These are phyloP conservation scores for Hanleya hanleyi DNA, from an alignment of 2,888 invertebrate genomes.

Conservation along the genomic window DNA sequence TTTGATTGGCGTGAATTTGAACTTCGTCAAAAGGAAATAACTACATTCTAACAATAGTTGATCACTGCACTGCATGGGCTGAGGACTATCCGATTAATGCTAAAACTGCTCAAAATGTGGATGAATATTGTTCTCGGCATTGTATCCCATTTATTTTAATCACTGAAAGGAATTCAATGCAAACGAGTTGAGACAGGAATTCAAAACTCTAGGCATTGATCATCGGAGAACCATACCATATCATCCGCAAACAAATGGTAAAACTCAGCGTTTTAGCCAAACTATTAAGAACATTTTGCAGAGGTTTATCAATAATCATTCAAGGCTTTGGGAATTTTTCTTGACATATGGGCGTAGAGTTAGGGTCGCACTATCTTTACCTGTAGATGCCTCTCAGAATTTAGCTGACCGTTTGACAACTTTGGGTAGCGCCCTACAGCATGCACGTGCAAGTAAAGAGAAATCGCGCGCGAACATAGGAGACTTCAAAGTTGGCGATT, in stretches of 20 bases:
- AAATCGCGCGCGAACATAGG: background rate
- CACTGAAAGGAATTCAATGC: background rate
- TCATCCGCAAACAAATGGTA: constrained; percentile 6
- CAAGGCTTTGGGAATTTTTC: constrained; percentile 1
- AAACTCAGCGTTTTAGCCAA: constrained; percentile 1
- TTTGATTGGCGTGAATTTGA: background rate
- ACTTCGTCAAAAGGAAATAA: background rate
- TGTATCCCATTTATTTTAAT: background rate
- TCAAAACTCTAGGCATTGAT: background rate
- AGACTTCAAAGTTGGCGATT: background rate
- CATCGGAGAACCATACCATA: constrained; percentile 5
- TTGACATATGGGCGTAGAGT: constrained; percentile 10
- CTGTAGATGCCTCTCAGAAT: background rate
- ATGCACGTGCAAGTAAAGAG: background rate
- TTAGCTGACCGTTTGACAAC: background rate
- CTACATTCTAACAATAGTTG: constrained; percentile 13
- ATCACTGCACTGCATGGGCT: constrained; percentile 13
- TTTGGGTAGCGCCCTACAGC: background rate
- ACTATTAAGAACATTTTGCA: background rate
- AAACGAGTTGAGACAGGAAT: background rate
- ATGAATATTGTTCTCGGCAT: background rate
- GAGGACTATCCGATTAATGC: too few species aligned
- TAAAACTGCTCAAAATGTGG: too few species aligned
- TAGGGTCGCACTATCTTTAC: background rate
- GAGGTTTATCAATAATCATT: background rate